Conservation (phyloP, 2,113 vertebrate species). For the Sialia sialis region DNA sequence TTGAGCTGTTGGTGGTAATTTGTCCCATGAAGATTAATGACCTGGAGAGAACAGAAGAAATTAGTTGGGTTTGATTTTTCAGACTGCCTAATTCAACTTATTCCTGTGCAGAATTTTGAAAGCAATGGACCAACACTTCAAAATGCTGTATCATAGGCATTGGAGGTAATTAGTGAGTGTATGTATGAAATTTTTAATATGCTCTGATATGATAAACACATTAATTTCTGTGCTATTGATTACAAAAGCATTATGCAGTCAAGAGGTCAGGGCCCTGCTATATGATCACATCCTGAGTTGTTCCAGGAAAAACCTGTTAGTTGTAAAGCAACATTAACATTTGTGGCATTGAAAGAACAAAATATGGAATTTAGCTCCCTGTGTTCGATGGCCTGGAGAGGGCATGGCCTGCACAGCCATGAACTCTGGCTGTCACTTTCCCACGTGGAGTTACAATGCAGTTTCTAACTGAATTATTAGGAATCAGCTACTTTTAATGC, state of each 20-base stretch:
- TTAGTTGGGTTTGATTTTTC: conserved; percentile 42
- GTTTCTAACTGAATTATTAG: not conserved
- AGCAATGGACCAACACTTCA: not conserved
- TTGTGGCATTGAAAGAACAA: not conserved
- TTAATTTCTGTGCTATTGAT: conserved; percentile 61
- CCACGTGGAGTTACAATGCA: not conserved
- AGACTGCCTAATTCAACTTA: not conserved
- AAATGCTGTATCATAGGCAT: not conserved
- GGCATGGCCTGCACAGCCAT: not conserved
- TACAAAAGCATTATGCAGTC: conserved; percentile 47
- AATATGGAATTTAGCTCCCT: not conserved
- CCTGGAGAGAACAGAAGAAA: not conserved
- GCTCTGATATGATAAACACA: conserved; percentile 35
- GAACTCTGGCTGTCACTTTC: not conserved
- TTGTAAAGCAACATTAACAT: not conserved
- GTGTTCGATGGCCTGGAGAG: not conserved
- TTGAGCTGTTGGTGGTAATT: conserved; percentile 19
- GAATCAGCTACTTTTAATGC: not conserved
- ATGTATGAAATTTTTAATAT: not conserved
- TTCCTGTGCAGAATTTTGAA: not conserved
- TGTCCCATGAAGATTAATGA: conserved; percentile 47
- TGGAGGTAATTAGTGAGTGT: conserved; percentile 23
- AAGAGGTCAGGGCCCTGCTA: conserved; percentile 6
- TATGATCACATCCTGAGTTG: conserved; percentile 41
- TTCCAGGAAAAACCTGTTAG: conserved; percentile 31